Evolutionary conservation across 2,888 invertebrate species (phyloP).

Genomic region (Heteromurus nitidus): DNA sequence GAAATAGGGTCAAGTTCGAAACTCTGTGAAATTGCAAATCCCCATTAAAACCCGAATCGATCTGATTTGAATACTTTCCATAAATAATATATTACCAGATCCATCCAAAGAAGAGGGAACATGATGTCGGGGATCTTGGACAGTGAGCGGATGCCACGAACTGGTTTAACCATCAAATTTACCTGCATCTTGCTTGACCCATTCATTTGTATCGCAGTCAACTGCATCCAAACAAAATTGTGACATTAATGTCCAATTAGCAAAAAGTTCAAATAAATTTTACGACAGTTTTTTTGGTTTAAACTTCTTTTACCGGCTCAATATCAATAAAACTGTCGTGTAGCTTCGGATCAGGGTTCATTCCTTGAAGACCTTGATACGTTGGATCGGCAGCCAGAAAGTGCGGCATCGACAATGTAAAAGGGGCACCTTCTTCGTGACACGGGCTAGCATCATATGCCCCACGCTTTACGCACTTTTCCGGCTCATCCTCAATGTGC

Average conservation of each 20-base stretch:
- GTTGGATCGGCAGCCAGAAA: slow-evolving; percentile 12
- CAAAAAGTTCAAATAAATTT: too few species aligned
- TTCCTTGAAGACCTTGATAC: not conserved
- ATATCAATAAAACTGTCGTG: slow-evolving; percentile 25
- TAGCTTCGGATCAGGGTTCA: not conserved
- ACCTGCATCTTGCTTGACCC: not conserved
- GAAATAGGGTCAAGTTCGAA: too few species aligned
- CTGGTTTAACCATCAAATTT: not conserved
- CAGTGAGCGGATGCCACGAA: not conserved
- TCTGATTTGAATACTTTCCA: too few species aligned
- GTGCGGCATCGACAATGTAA: slow-evolving; percentile 12
- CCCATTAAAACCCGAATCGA: too few species aligned
- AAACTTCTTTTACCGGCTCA: slow-evolving; percentile 8
- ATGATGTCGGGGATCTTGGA: slow-evolving; percentile 4
- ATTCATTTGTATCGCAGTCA: not conserved
- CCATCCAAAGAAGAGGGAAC: slow-evolving; percentile 6
- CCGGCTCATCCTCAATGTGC: not conserved
- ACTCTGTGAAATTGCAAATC: too few species aligned
- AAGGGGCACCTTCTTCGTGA: slow-evolving; percentile 2
- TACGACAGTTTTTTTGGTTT: slow-evolving; percentile 28
- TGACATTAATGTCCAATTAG: not conserved
- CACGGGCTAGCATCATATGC: slow-evolving; percentile 13
- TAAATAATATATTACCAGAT: too few species aligned
- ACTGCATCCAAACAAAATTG: not conserved
- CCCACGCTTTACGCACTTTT: slow-evolving; percentile 15